Evolutionary conservation across 2,113 vertebrate genomes (phyloP), one percentile per base, ranked within the genome.

Genomic region (Perca flavescens): DNA sequence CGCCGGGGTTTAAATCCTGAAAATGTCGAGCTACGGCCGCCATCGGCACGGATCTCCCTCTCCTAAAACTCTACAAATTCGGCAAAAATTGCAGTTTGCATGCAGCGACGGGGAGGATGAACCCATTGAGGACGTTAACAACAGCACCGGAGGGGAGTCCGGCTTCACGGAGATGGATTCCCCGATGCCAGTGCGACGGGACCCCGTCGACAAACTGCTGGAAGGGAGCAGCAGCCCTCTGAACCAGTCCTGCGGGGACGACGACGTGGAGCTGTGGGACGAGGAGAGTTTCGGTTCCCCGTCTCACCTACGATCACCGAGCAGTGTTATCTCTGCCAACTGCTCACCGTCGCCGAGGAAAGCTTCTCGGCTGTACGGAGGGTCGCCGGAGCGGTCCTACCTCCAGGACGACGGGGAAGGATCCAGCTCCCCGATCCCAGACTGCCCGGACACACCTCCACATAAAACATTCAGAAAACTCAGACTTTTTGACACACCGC

Each of bases 401-500:
- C 57, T 78, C 36, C 91, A 77, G 25, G 82, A 86, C 14, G 91
- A 93, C 54, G 84, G 88, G 60, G 95, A 95, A 14, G 95, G 89
- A 2, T 94, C 94, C 28, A 91, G 96, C 83, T 97, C 97, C 4
- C 97, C 96, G 16, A 87, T 95, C 65, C 97, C 96, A 0, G 96
- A 97, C 67, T 96, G 95, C 43, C 97, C 97, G 0, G 97, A 97
- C 85, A 99, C 98, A 0, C 98, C 98, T 43, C 98, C 97, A 1
- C 98, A 98, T 81, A 99, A 98, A 91, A 99, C 97, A 7, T 97
- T 99, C 91, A 95, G 97, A 72, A 99, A 99, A 67, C 95, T 99
- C 50, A 94, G 98, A 0, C 96, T 99, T 0, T 99, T 99, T 85
- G 97, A 99, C 89, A 99, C 98, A 0, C 97, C 98, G 10, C 98